Evolutionary conservation across 2,888 invertebrate species (phyloP).

Genomic region (Ptychoptera albimana): DNA sequence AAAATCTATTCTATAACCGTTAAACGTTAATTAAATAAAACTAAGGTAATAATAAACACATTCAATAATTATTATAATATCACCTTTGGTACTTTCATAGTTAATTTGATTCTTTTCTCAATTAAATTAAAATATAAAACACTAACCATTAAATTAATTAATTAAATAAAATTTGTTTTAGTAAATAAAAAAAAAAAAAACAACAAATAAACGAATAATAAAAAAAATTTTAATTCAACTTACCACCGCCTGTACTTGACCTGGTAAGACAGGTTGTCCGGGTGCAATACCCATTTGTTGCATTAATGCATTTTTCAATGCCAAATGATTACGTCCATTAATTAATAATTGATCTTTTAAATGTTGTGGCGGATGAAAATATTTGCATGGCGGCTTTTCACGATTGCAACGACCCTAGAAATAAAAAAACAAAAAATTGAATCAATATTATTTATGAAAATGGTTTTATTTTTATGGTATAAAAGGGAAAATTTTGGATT

Average conservation of each 20-base stretch:
- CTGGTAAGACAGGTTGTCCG: slow-evolving; percentile 79
- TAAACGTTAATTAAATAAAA: too few relatives aligned
- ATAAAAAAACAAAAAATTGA: slow-evolving; percentile 18
- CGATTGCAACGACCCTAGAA: slow-evolving; percentile 97
- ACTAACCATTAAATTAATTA: background rate
- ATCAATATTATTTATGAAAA: slow-evolving; percentile 3
- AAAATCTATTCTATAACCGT: too few relatives aligned
- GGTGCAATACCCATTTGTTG: slow-evolving; percentile 91
- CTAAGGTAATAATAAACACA: too few relatives aligned
- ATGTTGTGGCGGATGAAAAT: slow-evolving; percentile 99
- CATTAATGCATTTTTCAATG: slow-evolving; percentile 94
- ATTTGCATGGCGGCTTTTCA: slow-evolving; percentile 99
- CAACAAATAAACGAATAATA: too few relatives aligned
- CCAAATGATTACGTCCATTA: slow-evolving; percentile 98
- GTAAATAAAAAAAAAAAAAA: too few relatives aligned
- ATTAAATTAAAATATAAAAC: background rate
- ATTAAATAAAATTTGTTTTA: background rate
- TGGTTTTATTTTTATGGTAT: background rate
- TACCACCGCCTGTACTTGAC: slow-evolving; percentile 87
- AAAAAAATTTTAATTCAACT: slow-evolving; percentile 30
- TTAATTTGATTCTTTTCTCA: slow-evolving; percentile 1
- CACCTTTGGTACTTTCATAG: too few relatives aligned
- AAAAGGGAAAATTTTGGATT: too few relatives aligned
- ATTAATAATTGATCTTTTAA: slow-evolving; percentile 99
- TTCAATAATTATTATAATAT: too few relatives aligned